These are phyloP conservation scores for Leptestheria dahalacensis DNA, from an alignment of 1,140 invertebrate species.

Conservation along the genomic window DNA sequence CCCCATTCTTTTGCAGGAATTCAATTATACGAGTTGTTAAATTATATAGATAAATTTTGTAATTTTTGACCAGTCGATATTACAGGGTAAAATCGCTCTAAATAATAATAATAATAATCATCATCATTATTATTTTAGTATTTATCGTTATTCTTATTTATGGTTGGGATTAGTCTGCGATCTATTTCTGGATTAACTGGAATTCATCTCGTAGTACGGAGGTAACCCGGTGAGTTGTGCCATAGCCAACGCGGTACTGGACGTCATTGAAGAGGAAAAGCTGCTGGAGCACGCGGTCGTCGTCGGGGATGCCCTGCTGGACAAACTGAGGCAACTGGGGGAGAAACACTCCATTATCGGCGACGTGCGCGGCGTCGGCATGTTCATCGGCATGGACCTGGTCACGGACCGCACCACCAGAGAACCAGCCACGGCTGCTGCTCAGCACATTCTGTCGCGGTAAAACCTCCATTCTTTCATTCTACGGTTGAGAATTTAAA, in stretches of 20 bases:
- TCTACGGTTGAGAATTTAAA: background rate
- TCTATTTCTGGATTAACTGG: no score
- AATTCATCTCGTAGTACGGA: conserved; percentile 53
- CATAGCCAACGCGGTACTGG: conserved; percentile 84
- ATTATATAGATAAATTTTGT: no score
- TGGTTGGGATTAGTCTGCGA: no score
- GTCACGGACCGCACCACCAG: conserved; percentile 62
- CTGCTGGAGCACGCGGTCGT: conserved; percentile 61
- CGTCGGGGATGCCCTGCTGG: conserved; percentile 65
- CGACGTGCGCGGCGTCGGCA: conserved; percentile 71
- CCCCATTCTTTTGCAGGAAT: no score
- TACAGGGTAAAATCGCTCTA: no score
- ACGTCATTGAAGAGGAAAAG: conserved; percentile 77
- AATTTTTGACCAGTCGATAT: no score
- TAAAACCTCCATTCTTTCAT: conserved; percentile 24
- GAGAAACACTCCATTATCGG: conserved; percentile 65
- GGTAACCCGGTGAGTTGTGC: conserved; percentile 97
- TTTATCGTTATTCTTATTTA: no score
- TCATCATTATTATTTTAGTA: no score
- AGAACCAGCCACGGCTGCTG: conserved; percentile 65
- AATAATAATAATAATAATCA: no score
- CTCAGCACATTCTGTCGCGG: conserved; percentile 62
- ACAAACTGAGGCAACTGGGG: conserved; percentile 49
- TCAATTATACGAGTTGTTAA: no score
- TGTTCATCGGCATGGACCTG: conserved; percentile 88